phyloP scores from a whole-genome alignment of 2,888 invertebrate species.

The Drosophila ustulata region DNA sequence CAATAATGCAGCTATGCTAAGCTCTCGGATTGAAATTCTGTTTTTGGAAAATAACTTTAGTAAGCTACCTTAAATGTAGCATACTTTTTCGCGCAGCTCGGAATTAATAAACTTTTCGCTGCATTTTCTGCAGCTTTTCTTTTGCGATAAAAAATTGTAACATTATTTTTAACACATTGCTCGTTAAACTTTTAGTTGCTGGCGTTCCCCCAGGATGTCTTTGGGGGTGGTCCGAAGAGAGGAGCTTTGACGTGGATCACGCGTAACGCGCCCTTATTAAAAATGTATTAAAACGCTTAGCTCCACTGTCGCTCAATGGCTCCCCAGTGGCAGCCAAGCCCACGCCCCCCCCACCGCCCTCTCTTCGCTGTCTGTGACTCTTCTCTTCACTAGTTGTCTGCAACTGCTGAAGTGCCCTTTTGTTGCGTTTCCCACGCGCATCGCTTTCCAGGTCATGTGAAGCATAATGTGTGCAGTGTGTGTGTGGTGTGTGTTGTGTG shows the following conservation, averaged over 20 bases:
- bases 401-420: constrained; percentile 42
- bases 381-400: not conserved
- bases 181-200: constrained; percentile 34
- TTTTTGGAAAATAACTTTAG: not conserved
- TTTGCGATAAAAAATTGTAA: constrained; percentile 1
- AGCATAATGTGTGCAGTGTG: constrained; percentile 6
- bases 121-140: constrained; percentile 2
- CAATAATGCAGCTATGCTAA: not conserved
- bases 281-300: constrained; percentile 61
- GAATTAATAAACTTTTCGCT: constrained; percentile 16
- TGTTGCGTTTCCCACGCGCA: constrained; percentile 49
- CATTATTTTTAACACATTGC: constrained; percentile 11
- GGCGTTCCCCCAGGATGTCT: not conserved
- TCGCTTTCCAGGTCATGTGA: constrained; percentile 52
- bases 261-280: constrained; percentile 50
- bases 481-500: constrained; percentile 4
- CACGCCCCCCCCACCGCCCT: not conserved
- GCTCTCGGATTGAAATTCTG: not conserved
- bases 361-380: not conserved
- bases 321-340: constrained; percentile 24
- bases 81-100: constrained; percentile 2
- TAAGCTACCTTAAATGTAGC: not conserved
- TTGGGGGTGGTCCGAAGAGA: not conserved
- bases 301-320: constrained; percentile 28
- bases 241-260: constrained; percentile 35